These are phyloP conservation scores for Montipora sp. DNA, from an alignment of 64 coral and sea anemone species.

Conservation along the genomic window DNA sequence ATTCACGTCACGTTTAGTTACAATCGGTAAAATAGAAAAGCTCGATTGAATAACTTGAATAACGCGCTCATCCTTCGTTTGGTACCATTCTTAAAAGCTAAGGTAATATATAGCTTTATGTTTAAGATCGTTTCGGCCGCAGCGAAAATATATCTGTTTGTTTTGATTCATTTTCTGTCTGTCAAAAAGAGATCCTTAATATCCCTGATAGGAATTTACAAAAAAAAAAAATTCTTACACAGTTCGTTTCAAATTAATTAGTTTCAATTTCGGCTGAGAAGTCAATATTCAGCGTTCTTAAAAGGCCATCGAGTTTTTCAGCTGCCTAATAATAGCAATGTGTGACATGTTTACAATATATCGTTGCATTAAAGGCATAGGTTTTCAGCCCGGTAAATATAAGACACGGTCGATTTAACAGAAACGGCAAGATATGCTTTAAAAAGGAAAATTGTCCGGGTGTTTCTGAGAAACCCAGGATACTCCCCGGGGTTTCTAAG, in stretches of 20 bases:
- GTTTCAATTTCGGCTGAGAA: neutral
- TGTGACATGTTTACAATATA: neutral
- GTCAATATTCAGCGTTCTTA: neutral
- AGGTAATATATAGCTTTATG: neutral
- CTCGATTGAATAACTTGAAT: neutral
- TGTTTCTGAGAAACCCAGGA: too few relatives aligned
- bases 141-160: constrained; percentile 22
- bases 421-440: neutral
- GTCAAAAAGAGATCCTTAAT: neutral
- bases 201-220: neutral
- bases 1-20: constrained; percentile 18
- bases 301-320: neutral
- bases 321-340: neutral
- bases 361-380: neutral
- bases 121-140: neutral
- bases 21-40: neutral
- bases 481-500: too few relatives aligned
- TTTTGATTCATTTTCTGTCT: neutral
- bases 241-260: constrained; percentile 20
- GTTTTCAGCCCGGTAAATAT: neutral
- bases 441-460: too few relatives aligned
- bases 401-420: neutral
- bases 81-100: neutral
- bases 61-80: neutral
- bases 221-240: neutral